These are phyloP conservation scores for Asteroscopus sphinx DNA, from an alignment of 2,888 invertebrate genomes.

Conservation along the genomic window DNA sequence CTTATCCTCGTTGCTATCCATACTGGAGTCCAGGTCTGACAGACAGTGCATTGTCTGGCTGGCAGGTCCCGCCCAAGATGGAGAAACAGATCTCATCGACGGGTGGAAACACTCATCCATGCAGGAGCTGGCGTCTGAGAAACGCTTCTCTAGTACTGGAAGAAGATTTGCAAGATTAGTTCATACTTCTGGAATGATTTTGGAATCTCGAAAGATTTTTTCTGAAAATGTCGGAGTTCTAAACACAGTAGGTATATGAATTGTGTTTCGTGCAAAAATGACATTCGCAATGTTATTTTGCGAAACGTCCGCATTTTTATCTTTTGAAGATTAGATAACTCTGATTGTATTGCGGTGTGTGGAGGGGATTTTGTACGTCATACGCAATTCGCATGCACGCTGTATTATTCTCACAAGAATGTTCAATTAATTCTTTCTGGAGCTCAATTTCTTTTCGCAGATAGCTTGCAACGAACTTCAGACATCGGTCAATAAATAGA, in stretches of 20 bases:
- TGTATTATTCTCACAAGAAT: no score
- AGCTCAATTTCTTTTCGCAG: no score
- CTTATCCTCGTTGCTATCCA: constrained; percentile 83
- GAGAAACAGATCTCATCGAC: constrained; percentile 82
- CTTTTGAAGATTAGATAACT: constrained; percentile 36
- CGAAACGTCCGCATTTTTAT: constrained; percentile 30
- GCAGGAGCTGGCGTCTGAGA: constrained; percentile 84
- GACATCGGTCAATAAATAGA: no score
- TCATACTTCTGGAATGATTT: background rate
- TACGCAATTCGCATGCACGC: no score
- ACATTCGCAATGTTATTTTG: constrained; percentile 4
- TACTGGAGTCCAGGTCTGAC: constrained; percentile 80
- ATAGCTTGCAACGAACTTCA: no score
- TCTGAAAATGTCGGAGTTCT: no score
- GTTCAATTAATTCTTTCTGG: no score
- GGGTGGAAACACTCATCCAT: constrained; percentile 84
- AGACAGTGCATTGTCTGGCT: constrained; percentile 87
- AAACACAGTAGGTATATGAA: no score
- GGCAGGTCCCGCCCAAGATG: constrained; percentile 79
- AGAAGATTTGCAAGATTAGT: constrained; percentile 2
- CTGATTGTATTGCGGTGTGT: background rate
- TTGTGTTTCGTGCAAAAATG: background rate
- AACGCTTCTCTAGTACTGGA: constrained; percentile 83
- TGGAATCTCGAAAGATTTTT: no score
- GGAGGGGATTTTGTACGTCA: no score